Conservation (phyloP, 2,113 vertebrate genomes). For the Xyliphius kryptos region DNA sequence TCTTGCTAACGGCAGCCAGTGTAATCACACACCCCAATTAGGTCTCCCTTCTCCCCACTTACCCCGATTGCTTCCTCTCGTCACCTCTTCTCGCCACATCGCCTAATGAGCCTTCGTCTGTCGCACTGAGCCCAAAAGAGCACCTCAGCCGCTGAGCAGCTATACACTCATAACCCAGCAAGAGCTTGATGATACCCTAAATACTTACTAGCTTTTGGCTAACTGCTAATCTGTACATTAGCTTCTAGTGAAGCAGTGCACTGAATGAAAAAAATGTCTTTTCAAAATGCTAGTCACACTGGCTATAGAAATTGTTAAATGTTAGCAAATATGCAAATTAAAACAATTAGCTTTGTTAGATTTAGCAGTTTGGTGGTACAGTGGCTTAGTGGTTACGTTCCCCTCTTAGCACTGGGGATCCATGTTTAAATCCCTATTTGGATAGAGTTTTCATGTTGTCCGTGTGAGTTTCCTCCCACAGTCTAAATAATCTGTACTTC, state of each 20-base stretch:
- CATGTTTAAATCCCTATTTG: too few species aligned
- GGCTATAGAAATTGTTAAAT: too few species aligned
- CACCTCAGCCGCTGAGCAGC: constrained; percentile 88
- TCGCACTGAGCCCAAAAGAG: constrained; percentile 72
- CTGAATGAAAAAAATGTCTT: too few species aligned
- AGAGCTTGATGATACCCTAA: constrained; percentile 19
- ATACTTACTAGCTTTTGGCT: background rate
- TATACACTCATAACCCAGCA: constrained; percentile 68
- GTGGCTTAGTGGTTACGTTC: too few species aligned
- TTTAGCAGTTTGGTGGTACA: too few species aligned
- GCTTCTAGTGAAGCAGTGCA: background rate
- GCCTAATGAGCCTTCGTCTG: constrained; percentile 98
- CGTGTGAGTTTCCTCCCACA: too few species aligned
- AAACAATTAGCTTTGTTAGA: too few species aligned
- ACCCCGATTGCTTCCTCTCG: constrained; percentile 86
- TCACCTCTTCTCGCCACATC: constrained; percentile 78
- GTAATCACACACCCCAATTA: constrained; percentile 99
- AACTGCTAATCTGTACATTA: background rate
- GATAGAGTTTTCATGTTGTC: too few species aligned
- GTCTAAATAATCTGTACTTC: too few species aligned
- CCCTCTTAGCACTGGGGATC: too few species aligned
- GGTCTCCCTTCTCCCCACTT: constrained; percentile 83
- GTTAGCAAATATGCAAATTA: too few species aligned
- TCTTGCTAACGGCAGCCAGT: constrained; percentile 93
- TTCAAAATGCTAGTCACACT: too few species aligned